Evolutionary conservation across 2,113 vertebrate genomes (phyloP).

Genomic region (Callorhinus ursinus): DNA sequence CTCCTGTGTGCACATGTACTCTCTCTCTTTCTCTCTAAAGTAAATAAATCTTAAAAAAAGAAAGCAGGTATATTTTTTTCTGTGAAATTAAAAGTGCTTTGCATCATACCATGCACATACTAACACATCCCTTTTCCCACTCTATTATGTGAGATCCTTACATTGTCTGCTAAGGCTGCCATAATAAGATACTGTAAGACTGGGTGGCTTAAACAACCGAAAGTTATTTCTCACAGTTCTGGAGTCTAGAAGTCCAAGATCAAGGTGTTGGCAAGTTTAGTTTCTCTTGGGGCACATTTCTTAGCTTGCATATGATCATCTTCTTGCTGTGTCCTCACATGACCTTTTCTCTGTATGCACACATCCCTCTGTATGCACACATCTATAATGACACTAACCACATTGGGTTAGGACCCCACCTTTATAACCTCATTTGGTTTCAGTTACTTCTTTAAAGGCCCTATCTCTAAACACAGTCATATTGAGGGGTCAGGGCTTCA

Average conservation of each 20-base stretch:
- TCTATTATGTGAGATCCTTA: not conserved
- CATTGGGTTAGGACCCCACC: not conserved
- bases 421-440: not conserved
- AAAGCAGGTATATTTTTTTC: not conserved
- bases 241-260: not conserved
- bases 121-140: not conserved
- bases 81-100: not conserved
- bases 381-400: not conserved
- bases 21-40: not conserved
- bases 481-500: not conserved
- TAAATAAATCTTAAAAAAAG: not conserved
- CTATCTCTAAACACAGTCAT: not conserved
- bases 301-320: not conserved
- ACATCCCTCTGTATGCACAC: accelerated
- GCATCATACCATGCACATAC: not conserved
- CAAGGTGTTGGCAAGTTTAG: not conserved
- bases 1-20: not conserved
- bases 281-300: not conserved
- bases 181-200: not conserved
- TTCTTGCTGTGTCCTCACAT: not conserved
- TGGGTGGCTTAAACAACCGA: not conserved
- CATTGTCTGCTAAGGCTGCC: not conserved
- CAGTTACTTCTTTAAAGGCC: not conserved
- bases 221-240: not conserved
- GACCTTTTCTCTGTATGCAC: not conserved